Evolutionary conservation across 2,888 invertebrate species (phyloP), one percentile per base, ranked within the genome.

Genomic region (Pilophorus perplexus): DNA sequence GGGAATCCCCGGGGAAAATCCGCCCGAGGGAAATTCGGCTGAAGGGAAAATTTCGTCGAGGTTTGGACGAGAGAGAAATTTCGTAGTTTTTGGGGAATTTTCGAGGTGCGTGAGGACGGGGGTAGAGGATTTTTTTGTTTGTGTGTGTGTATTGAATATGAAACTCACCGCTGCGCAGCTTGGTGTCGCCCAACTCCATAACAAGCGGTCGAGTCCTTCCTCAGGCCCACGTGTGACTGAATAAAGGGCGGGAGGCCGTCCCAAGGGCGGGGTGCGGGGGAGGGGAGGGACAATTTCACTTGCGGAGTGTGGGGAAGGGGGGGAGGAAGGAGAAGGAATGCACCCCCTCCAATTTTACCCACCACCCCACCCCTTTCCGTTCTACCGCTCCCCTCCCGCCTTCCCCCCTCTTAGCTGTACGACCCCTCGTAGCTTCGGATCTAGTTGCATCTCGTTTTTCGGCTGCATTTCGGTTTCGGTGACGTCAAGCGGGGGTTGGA

Each of bases 141-240:
- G n/a, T 48, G 48, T 2, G 22, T 48, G 20, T 12, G 28, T n/a
- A 10, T 10, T 38, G 27, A 40, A 25, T 59, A 6, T 22, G 18
- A n/a, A 8, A 62, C 62, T 65, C 42, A 66, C 66, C 66, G 57
- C 66, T 66, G 37, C 66, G 66, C 37, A 66, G 57, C 57, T 66
- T 66, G 46, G 46, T 57, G 66, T 66, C 66, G 57, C 55, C 57
- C 57, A 66, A 57, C 66, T 66, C 66, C 66, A 66, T 66, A 23
- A 52, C 57, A 57, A 38, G 57, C 46, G 46, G 57, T 66, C 64
- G 54, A 54, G 40, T 65, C 54, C 54, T 54, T 46, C 27, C 62
- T 44, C 62, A 62, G 54, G 52, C 64, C 64, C 64, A 65, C 64
- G 64, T 65, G 64, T 65, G 64, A 65, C 64, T 65, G 64, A 65